Evolutionary conservation across 2,113 vertebrate species (phyloP).

Genomic region (Paraplagusia blochii): DNA sequence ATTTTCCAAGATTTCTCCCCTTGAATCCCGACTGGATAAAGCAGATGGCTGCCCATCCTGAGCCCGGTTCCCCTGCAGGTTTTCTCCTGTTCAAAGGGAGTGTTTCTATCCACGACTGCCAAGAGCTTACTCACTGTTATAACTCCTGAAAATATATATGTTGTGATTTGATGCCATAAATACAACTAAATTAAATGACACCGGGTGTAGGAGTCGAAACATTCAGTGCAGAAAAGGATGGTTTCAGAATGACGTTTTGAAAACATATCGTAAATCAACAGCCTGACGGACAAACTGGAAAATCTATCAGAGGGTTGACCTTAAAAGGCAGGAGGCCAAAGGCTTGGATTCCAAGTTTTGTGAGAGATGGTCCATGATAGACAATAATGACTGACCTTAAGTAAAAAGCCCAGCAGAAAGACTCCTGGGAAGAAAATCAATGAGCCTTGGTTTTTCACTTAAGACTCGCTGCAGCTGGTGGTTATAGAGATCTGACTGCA

Average conservation of each 20-base stretch:
- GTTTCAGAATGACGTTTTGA: background rate
- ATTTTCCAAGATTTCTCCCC: background rate
- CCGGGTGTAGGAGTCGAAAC: background rate
- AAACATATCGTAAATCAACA: too few relatives aligned
- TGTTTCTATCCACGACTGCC: background rate
- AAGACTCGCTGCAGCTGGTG: conserved; percentile 57
- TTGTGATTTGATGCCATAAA: background rate
- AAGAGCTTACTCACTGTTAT: background rate
- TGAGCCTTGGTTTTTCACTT: conserved; percentile 57
- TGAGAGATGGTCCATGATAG: conserved; percentile 40
- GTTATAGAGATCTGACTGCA: conserved; percentile 62
- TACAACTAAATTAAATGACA: background rate
- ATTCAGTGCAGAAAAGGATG: background rate
- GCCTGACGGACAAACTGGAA: background rate
- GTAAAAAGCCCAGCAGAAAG: conserved; percentile 48
- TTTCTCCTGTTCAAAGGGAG: background rate
- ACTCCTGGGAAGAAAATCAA: conserved; percentile 13
- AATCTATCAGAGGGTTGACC: background rate
- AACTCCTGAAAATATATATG: background rate
- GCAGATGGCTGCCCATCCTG: background rate
- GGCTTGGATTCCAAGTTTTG: conserved; percentile 8
- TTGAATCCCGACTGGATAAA: background rate
- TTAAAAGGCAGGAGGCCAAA: conserved; percentile 15
- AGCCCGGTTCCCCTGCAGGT: background rate
- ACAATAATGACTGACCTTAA: conserved; percentile 10